Evolutionary conservation across 2,113 vertebrate species (phyloP).

Genomic region (Percopsis transmontana): DNA sequence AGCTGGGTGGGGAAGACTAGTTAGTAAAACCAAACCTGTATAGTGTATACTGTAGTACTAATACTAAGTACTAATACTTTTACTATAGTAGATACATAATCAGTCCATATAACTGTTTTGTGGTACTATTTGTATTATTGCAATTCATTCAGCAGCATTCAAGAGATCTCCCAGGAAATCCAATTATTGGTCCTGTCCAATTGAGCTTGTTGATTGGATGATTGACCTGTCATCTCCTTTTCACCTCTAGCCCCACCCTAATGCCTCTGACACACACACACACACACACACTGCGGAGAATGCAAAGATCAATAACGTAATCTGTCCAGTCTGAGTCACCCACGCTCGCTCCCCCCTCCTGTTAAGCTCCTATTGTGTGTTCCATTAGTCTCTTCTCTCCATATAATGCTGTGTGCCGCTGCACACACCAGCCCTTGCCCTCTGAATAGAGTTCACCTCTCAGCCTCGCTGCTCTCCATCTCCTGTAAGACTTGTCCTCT

Average conservation of each 20-base stretch:
- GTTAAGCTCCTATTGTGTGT: conserved; percentile 3
- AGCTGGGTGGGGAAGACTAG: no score
- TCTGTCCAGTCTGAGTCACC: conserved; percentile 7
- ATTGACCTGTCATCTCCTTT: no score
- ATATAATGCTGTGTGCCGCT: neutral
- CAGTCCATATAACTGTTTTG: no score
- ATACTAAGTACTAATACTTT: no score
- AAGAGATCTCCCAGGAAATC: no score
- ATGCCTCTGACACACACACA: neutral
- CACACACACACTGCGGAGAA: conserved; percentile 10
- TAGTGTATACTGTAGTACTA: no score
- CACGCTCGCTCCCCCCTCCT: conserved; percentile 5
- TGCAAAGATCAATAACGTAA: conserved; percentile 28
- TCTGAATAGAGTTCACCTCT: conserved; percentile 1
- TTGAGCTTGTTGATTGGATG: no score
- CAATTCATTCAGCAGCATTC: no score
- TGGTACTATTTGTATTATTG: no score
- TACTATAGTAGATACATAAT: no score
- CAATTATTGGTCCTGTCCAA: no score
- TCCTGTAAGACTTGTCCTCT: neutral
- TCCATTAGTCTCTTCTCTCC: neutral
- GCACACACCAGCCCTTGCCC: neutral
- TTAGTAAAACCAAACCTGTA: no score
- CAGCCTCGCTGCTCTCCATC: neutral
- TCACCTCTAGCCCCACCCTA: neutral